Base-by-base conservation (phyloP, 2,888 invertebrate genomes). In the Tetrapedia diversipes region DNA sequence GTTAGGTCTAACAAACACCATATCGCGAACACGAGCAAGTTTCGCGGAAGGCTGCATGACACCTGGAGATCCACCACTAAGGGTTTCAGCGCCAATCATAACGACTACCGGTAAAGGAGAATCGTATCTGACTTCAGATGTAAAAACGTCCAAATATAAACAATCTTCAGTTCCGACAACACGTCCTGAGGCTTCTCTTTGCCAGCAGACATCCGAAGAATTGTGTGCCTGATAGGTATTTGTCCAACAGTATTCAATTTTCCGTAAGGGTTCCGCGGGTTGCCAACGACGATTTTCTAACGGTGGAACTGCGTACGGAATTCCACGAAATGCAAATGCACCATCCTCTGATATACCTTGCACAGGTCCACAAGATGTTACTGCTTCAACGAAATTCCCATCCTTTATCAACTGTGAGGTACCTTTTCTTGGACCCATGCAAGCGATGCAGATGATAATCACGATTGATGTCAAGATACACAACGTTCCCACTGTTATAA, bases 1-100 rank as follows among this genome's bases (percentile, higher is more conserved):
- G 89, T 97, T 97, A 4, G 97, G 97, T 77, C 96, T 94, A 1
- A 98, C 97, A 89, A 97, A 96, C 8, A 98, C 95, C 1, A 97
- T 95, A 89, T 97, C 96, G 74, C 95, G 95, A 2, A 95, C 94
- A 56, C 95, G 94, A 0, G 97, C 95, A 78, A 97, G 94, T 49
- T 95, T 93, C 0, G 96, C 95, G 0, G 96, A 96, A 0, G 97
- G 97, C 81, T 95, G 94, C 84, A 94, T 92, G 75, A 93, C 93
- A 4, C 96, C 95, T 0, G 96, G 95, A 8, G 96, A 94, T 0
- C 95, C 96, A 0, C 97, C 96, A 27, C 94, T 94, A n/a, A 97
- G 92, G 0, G 95, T 94, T 71, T 96, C 96, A 0, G 96, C 95
- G 1, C 97, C 96, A 69, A 97, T 95, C 77, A 97, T 93, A 0